Base-by-base conservation (phyloP, 2,888 invertebrate genomes). In the Silvanus unidentatus region DNA sequence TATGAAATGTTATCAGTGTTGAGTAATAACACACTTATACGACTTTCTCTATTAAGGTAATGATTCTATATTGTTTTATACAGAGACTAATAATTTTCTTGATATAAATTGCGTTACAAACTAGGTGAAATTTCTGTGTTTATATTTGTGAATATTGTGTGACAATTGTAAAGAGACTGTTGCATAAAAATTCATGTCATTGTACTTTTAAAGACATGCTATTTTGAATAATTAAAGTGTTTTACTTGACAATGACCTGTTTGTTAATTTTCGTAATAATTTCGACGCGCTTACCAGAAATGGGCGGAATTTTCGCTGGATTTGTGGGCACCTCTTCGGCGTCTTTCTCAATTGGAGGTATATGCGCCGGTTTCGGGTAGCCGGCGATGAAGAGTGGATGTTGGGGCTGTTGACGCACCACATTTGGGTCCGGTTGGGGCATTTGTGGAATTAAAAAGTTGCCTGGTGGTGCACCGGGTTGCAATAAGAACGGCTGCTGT, bases 251-350 rank as follows among this genome's bases (percentile, higher is more conserved):
- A 47, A 44, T 50, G 50, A 50, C 50, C 50, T 38, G 45, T 36
- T 43, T 47, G 38, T 39, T 38, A 40, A 45, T 32, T 11, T 32
- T 32, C 35, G 30, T 32, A 32, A 32, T 12, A 12, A n/a, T n/a
- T n/a, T n/a, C 10, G 15, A 37, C 16, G 13, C 9, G 4, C 14
- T 37, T 3, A 9, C 2, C 39, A 15, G 50, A 41, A 9, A 62
- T 50, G 8, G 64, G 63, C 9, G 65, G 66, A 40, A 65, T 54
- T 39, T 52, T 64, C 2, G 62, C 55, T 2, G 66, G 66, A 50
- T 66, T 59, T 3, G 66, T 67, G 1, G 71, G 71, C 37, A 70
- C 63, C 48, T 70, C 70, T 49, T 69, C 70, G 9, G 70, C 70
- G 45, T 70, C 69, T 47, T 68, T 70, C 44, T 71, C 70, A 22